phyloP scores from a whole-genome alignment of 1,140 invertebrate species.

The Pinna nobilis region DNA sequence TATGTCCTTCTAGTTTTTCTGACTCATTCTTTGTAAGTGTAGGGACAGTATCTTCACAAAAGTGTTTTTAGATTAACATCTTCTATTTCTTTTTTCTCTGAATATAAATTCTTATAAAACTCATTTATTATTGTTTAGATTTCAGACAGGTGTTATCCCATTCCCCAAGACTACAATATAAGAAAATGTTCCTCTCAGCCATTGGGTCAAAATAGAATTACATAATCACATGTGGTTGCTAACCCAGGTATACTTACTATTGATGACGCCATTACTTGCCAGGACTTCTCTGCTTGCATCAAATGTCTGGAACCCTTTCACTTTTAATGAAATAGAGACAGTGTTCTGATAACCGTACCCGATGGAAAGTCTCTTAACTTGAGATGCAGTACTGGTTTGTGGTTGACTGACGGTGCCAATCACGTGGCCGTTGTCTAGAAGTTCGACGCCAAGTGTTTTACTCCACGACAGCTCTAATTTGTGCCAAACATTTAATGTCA shows the following conservation, averaged over 20 bases:
- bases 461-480: conserved; percentile 40
- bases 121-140: no score
- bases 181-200: no score
- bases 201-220: no score
- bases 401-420: conserved; percentile 22
- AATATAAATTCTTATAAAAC: no score
- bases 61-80: no score
- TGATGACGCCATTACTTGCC: conserved; percentile 16
- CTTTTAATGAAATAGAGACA: conserved; percentile 23
- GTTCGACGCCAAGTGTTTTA: conserved; percentile 14
- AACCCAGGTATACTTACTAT: conserved; percentile 1
- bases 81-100: no score
- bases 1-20: no score
- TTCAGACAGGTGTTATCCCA: no score
- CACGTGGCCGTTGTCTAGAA: conserved; percentile 24
- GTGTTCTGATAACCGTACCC: conserved; percentile 19
- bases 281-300: conserved; percentile 34
- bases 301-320: conserved; percentile 29
- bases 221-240: no score
- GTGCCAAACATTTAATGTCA: conserved; percentile 33
- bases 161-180: no score
- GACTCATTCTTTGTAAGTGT: no score
- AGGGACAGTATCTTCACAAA: no score
- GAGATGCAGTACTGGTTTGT: not conserved
- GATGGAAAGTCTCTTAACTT: conserved; percentile 8